These are phyloP conservation scores for Enteromius thamalakanensis DNA, from an alignment of 2,797 vertebrate species.

Conservation along the genomic window DNA sequence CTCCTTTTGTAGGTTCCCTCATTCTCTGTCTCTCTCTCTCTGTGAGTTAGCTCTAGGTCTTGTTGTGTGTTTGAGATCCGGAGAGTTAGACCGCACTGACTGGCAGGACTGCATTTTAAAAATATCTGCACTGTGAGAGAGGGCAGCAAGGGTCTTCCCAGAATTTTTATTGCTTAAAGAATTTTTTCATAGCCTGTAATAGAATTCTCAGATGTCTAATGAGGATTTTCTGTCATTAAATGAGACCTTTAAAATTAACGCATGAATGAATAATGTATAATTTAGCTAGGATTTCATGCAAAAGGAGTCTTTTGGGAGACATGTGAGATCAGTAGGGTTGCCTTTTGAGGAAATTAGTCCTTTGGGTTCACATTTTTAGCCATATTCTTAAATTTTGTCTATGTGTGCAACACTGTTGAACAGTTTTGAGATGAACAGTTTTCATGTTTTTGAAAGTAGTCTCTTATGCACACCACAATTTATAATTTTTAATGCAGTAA, in stretches of 20 bases:
- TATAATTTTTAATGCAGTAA: not conserved
- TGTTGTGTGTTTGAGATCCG: constrained; percentile 29
- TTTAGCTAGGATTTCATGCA: not conserved
- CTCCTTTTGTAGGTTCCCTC: not conserved
- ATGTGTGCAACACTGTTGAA: not conserved
- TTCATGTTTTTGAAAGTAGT: not conserved
- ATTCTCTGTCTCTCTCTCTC: constrained; percentile 7
- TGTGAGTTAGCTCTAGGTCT: constrained; percentile 30
- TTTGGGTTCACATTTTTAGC: constrained; percentile 12
- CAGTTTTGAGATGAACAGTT: not conserved
- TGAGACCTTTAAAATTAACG: not conserved
- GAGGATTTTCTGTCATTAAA: not conserved
- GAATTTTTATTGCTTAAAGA: constrained; percentile 23
- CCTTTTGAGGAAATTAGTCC: not conserved
- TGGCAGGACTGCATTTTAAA: constrained; percentile 48
- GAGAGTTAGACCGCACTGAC: constrained; percentile 24
- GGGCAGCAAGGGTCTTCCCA: constrained; percentile 49
- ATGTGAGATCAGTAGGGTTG: not conserved
- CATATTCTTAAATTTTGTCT: constrained; percentile 12
- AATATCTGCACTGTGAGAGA: constrained; percentile 58
- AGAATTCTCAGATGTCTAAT: not conserved
- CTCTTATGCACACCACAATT: not conserved
- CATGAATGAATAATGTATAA: not conserved
- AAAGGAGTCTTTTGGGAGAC: not conserved
- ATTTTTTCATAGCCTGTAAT: constrained; percentile 12